Conservation (phyloP, 2,888 invertebrate species). For the Andrena bucephala region DNA sequence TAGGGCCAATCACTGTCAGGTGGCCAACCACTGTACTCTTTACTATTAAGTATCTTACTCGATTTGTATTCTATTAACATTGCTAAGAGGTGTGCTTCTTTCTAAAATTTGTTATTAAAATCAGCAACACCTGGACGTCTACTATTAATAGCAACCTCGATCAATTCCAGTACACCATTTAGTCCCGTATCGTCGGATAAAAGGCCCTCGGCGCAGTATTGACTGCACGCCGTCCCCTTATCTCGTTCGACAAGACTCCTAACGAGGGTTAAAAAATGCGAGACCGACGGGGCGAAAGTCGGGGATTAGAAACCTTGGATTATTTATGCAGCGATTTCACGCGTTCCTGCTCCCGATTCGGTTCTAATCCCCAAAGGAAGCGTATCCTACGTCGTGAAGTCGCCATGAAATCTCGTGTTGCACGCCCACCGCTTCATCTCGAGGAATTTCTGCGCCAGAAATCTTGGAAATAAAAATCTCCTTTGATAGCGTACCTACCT, state of each 20-base stretch:
- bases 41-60: neutral
- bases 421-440: constrained; percentile 26
- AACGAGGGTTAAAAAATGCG: constrained; percentile 56
- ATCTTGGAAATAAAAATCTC: neutral
- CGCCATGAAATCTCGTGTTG: constrained; percentile 13
- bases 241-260: constrained; percentile 51
- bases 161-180: constrained; percentile 7
- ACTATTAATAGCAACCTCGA: neutral
- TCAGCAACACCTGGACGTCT: neutral
- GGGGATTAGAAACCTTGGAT: constrained; percentile 59
- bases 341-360: constrained; percentile 47
- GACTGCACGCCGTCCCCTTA: constrained; percentile 8
- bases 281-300: constrained; percentile 48
- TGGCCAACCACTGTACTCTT: no score
- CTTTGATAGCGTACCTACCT: neutral
- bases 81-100: neutral
- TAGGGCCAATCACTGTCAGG: no score
- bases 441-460: neutral
- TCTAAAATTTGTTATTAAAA: neutral
- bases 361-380: constrained; percentile 47
- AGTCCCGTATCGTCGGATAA: constrained; percentile 11
- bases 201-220: constrained; percentile 26
- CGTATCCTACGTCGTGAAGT: constrained; percentile 28
- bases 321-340: constrained; percentile 65
- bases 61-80: neutral